Conservation (phyloP, 1,140 invertebrate genomes). For the Diorhabda carinulata region DNA sequence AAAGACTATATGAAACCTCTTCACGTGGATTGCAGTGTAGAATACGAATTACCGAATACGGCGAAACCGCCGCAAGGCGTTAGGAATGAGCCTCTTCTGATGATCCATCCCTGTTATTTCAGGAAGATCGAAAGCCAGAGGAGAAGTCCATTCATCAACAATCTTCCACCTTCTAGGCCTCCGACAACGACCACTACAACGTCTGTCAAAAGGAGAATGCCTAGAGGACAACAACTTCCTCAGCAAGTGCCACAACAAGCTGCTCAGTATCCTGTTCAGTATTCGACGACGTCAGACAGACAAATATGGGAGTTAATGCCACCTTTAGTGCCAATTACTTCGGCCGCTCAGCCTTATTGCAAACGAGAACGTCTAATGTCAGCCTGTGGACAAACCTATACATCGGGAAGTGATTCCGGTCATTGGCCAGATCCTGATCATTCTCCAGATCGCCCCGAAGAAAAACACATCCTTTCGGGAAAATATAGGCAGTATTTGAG, state of each 20-base stretch:
- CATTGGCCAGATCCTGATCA: conserved; percentile 45
- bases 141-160: conserved; percentile 70
- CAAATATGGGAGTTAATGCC: conserved; percentile 48
- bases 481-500: conserved; percentile 55
- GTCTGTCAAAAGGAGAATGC: conserved; percentile 41
- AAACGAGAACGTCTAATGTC: conserved; percentile 35
- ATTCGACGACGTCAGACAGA: conserved; percentile 34
- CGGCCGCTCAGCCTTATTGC: conserved; percentile 44
- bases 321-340: conserved; percentile 50
- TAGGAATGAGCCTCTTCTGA: conserved; percentile 69
- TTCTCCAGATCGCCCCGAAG: conserved; percentile 43
- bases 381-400: conserved; percentile 33
- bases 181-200: conserved; percentile 31
- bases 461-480: conserved; percentile 51
- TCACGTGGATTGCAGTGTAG: conserved; percentile 79
- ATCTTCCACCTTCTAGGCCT: conserved; percentile 56
- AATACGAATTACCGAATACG: conserved; percentile 78
- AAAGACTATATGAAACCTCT: conserved; percentile 75
- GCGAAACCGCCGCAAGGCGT: conserved; percentile 74
- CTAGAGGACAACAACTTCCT: conserved; percentile 34
- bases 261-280: conserved; percentile 47
- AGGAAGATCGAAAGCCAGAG: conserved; percentile 72
- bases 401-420: conserved; percentile 38
- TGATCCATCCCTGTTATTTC: conserved; percentile 84
- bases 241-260: conserved; percentile 45